Conservation (phyloP, 1,140 invertebrate genomes). For the Pseudobourletiella spinata region DNA sequence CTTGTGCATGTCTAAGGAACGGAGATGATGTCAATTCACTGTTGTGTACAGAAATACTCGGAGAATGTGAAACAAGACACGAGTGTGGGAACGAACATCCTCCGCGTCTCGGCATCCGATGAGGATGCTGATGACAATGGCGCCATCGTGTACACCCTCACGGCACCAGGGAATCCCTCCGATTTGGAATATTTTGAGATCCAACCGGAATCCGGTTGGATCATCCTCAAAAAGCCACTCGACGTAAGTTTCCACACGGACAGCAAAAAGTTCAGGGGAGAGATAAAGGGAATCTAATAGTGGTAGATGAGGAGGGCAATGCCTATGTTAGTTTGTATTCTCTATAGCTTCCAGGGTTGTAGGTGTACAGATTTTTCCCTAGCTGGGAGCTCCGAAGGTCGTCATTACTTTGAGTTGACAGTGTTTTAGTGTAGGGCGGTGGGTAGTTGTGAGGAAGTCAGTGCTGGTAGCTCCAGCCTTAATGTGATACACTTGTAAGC, state of each 20-base stretch:
- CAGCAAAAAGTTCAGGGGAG: too few species aligned
- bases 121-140: slow-evolving; percentile 94
- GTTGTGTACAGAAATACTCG: slow-evolving; percentile 74
- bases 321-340: too few species aligned
- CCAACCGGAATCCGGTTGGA: slow-evolving; percentile 85
- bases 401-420: background rate
- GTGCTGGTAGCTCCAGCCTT: too few species aligned
- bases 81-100: slow-evolving; percentile 86
- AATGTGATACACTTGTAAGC: too few species aligned
- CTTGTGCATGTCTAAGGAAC: too few species aligned
- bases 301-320: too few species aligned
- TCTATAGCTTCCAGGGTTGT: background rate
- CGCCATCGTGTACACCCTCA: slow-evolving; percentile 82
- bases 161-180: slow-evolving; percentile 68
- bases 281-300: too few species aligned
- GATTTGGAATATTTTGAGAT: slow-evolving; percentile 80
- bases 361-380: background rate
- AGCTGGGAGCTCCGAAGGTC: background rate
- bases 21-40: too few species aligned
- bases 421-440: background rate
- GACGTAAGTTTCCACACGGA: slow-evolving; percentile 75
- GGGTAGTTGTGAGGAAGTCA: too few species aligned
- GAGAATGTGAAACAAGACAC: slow-evolving; percentile 95
- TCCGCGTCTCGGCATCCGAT: slow-evolving; percentile 86
- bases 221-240: slow-evolving; percentile 81